Conservation (phyloP, 2,888 invertebrate species). For the Tetragonula carbonaria region DNA sequence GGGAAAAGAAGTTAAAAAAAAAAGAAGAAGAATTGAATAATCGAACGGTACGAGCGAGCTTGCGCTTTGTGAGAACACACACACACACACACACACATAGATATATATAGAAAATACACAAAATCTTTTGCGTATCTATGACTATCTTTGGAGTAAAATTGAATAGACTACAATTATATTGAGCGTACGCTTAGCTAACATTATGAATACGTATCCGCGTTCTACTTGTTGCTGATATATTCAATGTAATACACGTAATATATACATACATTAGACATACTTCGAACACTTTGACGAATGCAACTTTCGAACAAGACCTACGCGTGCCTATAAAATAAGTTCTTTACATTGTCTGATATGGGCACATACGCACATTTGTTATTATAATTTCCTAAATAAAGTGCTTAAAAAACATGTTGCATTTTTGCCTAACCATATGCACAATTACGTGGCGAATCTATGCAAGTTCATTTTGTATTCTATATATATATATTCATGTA, state of each 20-base stretch:
- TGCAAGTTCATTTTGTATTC: background rate
- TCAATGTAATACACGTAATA: conserved; percentile 30
- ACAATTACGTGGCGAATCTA: background rate
- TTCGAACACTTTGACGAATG: conserved; percentile 35
- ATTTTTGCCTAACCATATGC: conserved; percentile 5
- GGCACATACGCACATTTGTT: conserved; percentile 61
- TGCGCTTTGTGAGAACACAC: conserved; percentile 22
- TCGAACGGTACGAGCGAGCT: conserved; percentile 43
- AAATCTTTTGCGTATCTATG: conserved; percentile 4
- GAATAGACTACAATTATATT: conserved; percentile 28
- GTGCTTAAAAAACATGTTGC: conserved; percentile 60
- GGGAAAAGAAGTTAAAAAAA: background rate
- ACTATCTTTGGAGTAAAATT: conserved; percentile 8
- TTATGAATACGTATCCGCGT: conserved; percentile 9
- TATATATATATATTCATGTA: background rate
- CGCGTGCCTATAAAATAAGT: conserved; percentile 42
- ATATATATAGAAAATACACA: background rate
- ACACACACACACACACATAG: no score
- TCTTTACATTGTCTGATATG: conserved; percentile 46
- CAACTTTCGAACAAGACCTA: conserved; percentile 32
- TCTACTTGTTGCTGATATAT: conserved; percentile 32
- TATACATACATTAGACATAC: conserved; percentile 19
- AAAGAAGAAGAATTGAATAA: background rate
- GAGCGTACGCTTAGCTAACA: conserved; percentile 33
- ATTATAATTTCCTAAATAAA: conserved; percentile 76